Evolutionary conservation across 1,140 invertebrate species (phyloP).

Genomic region (Drosophila eugracilis): DNA sequence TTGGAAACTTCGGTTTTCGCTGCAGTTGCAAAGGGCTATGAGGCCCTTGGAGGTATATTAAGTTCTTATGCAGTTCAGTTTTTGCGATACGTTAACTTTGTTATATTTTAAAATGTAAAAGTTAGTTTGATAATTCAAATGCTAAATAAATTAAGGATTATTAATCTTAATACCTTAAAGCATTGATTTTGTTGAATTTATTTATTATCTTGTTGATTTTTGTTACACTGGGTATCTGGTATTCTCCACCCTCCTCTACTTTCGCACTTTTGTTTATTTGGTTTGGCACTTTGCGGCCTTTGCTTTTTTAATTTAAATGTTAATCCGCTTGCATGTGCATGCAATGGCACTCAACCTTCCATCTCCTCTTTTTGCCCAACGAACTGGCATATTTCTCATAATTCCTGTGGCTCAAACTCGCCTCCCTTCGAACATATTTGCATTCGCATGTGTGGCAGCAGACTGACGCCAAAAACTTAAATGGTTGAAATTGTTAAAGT

Average conservation of each 20-base stretch:
- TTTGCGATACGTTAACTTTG: too few relatives aligned
- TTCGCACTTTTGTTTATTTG: conserved; percentile 25
- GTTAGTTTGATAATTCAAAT: too few relatives aligned
- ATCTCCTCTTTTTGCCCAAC: conserved; percentile 15
- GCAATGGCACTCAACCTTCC: conserved; percentile 6
- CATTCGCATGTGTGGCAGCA: conserved; percentile 61
- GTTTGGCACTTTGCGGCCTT: conserved; percentile 21
- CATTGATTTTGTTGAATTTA: too few relatives aligned
- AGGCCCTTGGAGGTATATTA: conserved; percentile 1
- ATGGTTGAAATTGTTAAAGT: conserved; percentile 63
- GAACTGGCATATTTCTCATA: conserved; percentile 69
- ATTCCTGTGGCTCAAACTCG: conserved; percentile 33
- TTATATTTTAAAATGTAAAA: too few relatives aligned
- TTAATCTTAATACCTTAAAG: too few relatives aligned
- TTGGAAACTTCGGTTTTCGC: conserved; percentile 25
- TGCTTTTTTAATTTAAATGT: conserved; percentile 77
- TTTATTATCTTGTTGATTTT: too few relatives aligned
- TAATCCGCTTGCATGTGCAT: conserved; percentile 64
- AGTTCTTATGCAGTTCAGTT: too few relatives aligned
- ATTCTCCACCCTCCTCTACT: neutral
- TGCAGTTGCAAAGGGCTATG: conserved; percentile 4
- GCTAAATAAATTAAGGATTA: too few relatives aligned
- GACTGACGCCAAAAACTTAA: conserved; percentile 57
- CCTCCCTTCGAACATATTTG: neutral
- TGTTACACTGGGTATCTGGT: neutral